Base-by-base conservation (phyloP, 1,140 invertebrate species). In the Zaprionus taronus region DNA sequence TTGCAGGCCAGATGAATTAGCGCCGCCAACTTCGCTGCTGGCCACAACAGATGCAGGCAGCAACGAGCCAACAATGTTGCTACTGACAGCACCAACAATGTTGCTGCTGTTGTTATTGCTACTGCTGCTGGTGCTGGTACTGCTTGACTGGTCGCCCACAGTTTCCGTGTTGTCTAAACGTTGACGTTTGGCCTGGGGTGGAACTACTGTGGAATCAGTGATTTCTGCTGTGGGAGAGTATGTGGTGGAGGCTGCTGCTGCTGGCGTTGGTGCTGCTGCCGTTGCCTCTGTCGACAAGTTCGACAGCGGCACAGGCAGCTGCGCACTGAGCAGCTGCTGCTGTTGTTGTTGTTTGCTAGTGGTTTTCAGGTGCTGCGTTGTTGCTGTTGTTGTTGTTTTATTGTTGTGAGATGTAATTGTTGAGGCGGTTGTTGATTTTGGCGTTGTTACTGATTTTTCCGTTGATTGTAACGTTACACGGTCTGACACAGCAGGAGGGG, bases 401-500 rank as follows among this genome's bases (percentile, higher is more conserved):
- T 68, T 77, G 58, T 67, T 60, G 69, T 58, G 53, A 38, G 55
- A 31, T 64, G 67, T 73, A 22, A 56, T 57, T 60, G 73, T 72
- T 69, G 76, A 44, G 28, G 60, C 62, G 28, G 60, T 60, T 61
- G 73, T 72, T 67, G 76, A 44, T 82, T 85, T 83, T 66, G 86
- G 72, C 55, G 77, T 74, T 72, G 82, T 81, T 76, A 81, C 85
- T 83, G 81, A 72, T 79, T 82, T 91, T 82, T 91, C 83, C 76
- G 83, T 85, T 71, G 77, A 80, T 80, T 87, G 83, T 87, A 77
- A 79, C 76, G 80, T 92, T 90, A 91, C 92, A 91, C 92, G 92
- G 91, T 93, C 87, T 84, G 83, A 77, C 90, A 93, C 92, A 93
- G 92, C 92, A 93, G 92, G 92, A 93, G 92, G 91, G 92, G 90